Evolutionary conservation across 2,113 vertebrate genomes (phyloP).

Genomic region (Poicephalus gulielmi): DNA sequence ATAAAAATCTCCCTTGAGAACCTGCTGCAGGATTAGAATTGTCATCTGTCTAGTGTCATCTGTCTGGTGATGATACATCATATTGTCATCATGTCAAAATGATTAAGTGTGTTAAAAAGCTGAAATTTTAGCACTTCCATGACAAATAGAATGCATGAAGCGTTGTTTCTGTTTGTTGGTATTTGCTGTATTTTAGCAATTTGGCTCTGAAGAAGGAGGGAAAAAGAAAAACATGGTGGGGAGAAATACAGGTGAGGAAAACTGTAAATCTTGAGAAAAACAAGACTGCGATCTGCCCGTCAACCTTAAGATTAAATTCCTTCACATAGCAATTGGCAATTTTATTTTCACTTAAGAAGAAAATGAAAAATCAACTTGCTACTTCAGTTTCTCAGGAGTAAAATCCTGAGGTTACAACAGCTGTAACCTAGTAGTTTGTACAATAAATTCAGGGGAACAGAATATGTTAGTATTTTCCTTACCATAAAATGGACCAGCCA

Average conservation of each 20-base stretch:
- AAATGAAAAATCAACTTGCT: background rate
- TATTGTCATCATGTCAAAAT: conserved; percentile 63
- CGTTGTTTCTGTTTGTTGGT: background rate
- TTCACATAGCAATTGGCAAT: background rate
- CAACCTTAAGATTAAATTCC: background rate
- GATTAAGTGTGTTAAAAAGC: conserved; percentile 49
- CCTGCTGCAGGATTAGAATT: conserved; percentile 48
- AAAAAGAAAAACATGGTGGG: background rate
- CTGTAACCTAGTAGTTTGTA: background rate
- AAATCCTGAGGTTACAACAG: background rate
- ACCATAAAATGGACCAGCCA: background rate
- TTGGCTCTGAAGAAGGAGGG: background rate
- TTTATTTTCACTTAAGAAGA: background rate
- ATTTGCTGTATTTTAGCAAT: background rate
- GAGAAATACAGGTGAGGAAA: background rate
- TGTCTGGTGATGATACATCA: conserved; percentile 2
- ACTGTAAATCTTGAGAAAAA: background rate
- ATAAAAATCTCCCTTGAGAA: conserved; percentile 50
- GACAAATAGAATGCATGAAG: conserved; percentile 21
- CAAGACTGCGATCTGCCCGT: background rate
- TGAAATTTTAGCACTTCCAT: conserved; percentile 27
- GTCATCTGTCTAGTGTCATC: conserved; percentile 57
- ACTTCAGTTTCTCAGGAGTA: background rate
- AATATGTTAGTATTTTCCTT: background rate
- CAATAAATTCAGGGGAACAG: background rate